Evolutionary conservation across 1,140 invertebrate genomes (phyloP), one percentile per base, ranked within the genome.

Genomic region (Scaptomyza hsui): DNA sequence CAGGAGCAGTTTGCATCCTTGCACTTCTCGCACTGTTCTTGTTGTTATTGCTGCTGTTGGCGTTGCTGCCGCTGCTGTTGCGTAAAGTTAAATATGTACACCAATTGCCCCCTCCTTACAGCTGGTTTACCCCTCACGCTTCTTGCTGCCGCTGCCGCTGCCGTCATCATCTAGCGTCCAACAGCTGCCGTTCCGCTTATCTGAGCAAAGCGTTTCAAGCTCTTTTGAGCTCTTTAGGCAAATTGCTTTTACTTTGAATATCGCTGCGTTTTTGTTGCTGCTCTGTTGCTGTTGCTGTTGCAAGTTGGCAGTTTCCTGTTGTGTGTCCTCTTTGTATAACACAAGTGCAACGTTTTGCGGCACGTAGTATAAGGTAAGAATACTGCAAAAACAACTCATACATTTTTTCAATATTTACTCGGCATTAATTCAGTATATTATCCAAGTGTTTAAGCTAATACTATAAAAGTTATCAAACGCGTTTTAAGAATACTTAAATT

Each of bases 101-200:
- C 51, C 57, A 41, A 45, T 39, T 56, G 39, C 41, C 35, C 42
- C 32, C 3, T 37, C 32, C 3, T 37, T 5, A n/a, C 2, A 37
- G n/a, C 21, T 39, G 13, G 13, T 24, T 19, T 21, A 16, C 13
- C 21, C 37, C 29, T 15, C 37, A 6, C 18, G 15, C 9, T n/a
- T n/a, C 16, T 10, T 26, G 3, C 24, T 26, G 3, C 24, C 10
- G 18, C n/a, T 5, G 24, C n/a, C n/a, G 13, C 5, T 15, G 42
- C 19, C 37, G 21, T 29, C 29, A 41, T 21, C 62, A 51, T 39
- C 47, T 48, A 47, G 35, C 26, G 42, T 37, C 32, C 60, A 78
- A 49, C 72, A 79, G 60, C 72, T 85, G 75, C 49, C 75, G 35
- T 85, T 72, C 68, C 55, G 51, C 62, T 80, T 80, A 79, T 76